Evolutionary conservation across 2,113 vertebrate genomes (phyloP).

Genomic region (Columba livia): DNA sequence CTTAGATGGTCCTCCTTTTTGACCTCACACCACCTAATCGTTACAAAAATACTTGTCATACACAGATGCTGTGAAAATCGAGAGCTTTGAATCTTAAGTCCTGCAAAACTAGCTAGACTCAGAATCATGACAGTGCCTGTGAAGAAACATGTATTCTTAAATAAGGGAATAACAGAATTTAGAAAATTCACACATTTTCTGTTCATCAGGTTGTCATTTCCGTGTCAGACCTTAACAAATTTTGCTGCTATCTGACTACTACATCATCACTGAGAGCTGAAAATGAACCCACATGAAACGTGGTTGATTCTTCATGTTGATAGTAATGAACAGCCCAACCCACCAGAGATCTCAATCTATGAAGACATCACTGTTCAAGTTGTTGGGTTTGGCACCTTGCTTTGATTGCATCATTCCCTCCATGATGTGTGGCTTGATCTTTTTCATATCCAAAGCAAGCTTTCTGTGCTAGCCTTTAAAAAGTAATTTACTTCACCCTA

Average conservation of each 20-base stretch:
- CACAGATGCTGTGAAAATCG: neutral
- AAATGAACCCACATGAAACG: neutral
- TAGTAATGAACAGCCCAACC: neutral
- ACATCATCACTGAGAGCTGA: neutral
- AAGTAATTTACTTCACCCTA: neutral
- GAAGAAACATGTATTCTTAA: conserved; percentile 13
- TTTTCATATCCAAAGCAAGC: neutral
- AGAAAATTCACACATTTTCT: conserved; percentile 15
- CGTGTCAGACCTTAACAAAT: neutral
- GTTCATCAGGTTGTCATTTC: conserved; percentile 26
- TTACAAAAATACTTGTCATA: neutral
- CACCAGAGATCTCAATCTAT: neutral
- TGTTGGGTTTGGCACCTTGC: neutral
- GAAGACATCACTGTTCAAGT: neutral
- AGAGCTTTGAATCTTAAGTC: neutral
- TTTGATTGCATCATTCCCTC: neutral
- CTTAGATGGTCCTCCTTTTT: neutral
- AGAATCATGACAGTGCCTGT: neutral
- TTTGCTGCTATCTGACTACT: neutral
- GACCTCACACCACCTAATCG: neutral
- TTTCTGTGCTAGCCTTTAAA: neutral
- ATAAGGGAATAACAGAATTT: neutral
- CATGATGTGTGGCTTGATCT: neutral
- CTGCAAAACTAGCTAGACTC: neutral
- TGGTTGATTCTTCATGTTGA: neutral